phyloP scores from a whole-genome alignment of 2,888 invertebrate species.

The Ormyrus labotus region DNA sequence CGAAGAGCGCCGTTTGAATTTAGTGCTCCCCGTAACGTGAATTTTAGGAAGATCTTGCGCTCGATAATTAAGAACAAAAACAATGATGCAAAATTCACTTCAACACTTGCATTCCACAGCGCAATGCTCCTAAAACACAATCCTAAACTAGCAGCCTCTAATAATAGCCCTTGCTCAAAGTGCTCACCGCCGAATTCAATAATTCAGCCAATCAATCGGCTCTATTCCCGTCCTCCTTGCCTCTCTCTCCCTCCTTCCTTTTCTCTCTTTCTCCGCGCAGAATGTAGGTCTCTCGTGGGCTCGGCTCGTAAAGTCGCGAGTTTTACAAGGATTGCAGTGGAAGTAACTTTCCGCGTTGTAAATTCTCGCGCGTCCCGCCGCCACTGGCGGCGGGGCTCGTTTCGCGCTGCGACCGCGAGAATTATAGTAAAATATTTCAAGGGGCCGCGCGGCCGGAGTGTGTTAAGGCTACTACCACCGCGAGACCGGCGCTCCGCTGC shows the following conservation, averaged over 20 bases:
- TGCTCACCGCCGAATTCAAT: too few species aligned
- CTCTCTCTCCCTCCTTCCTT: not conserved
- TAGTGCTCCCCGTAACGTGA: too few species aligned
- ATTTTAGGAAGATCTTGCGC: too few species aligned
- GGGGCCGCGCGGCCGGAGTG: not conserved
- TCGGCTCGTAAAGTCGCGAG: constrained; percentile 61
- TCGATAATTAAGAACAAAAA: too few species aligned
- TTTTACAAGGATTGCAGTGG: constrained; percentile 60
- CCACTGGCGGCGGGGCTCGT: constrained; percentile 44
- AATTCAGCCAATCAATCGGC: too few species aligned
- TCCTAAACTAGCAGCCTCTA: too few species aligned
- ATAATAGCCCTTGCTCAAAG: too few species aligned
- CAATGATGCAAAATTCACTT: too few species aligned
- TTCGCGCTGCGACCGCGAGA: constrained; percentile 57
- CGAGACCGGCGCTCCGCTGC: not conserved
- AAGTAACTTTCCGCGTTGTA: constrained; percentile 62
- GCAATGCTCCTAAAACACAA: too few species aligned
- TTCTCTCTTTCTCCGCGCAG: not conserved
- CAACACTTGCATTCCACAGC: too few species aligned
- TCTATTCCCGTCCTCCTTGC: not conserved
- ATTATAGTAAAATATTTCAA: constrained; percentile 55
- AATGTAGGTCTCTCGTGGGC: constrained; percentile 61
- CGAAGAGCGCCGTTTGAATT: too few species aligned
- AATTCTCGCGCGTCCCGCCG: constrained; percentile 58
- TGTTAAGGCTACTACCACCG: not conserved